These are phyloP conservation scores for Styela clava DNA, from an alignment of 23 tunicate genomes.

Conservation along the genomic window DNA sequence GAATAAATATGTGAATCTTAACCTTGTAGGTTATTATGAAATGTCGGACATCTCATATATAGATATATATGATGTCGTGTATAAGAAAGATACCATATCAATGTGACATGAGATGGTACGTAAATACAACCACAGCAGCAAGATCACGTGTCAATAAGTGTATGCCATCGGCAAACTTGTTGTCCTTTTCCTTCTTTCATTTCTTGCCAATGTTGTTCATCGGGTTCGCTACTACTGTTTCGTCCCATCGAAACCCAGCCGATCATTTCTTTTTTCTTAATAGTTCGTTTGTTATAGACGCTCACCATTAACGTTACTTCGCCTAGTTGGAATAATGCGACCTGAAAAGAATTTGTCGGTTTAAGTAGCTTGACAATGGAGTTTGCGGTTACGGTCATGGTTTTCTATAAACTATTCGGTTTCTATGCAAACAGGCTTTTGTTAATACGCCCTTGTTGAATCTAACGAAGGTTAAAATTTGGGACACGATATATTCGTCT, in stretches of 20 bases:
- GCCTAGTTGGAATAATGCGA: slow-evolving; percentile 82
- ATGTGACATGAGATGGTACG: no score
- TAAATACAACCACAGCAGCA: no score
- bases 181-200: slow-evolving; percentile 77
- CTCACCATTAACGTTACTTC: slow-evolving; percentile 95
- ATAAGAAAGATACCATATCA: no score
- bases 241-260: slow-evolving; percentile 95
- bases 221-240: slow-evolving; percentile 76
- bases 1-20: no score
- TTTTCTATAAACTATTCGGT: neutral
- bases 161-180: slow-evolving; percentile 92
- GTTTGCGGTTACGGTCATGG: neutral
- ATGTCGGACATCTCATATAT: no score
- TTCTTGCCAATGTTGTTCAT: slow-evolving; percentile 94
- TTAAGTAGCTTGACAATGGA: neutral
- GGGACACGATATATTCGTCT: no score
- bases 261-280: slow-evolving; percentile 76
- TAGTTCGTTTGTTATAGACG: slow-evolving; percentile 59
- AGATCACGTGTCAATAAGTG: slow-evolving; percentile 67
- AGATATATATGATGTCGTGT: no score
- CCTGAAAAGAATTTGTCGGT: slow-evolving; percentile 34
- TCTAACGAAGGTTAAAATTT: no score
- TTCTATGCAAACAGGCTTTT: no score
- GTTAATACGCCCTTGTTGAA: no score
- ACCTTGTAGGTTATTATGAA: no score